phyloP scores from a whole-genome alignment of 2,113 vertebrate species.

The Cepphus grylle region DNA sequence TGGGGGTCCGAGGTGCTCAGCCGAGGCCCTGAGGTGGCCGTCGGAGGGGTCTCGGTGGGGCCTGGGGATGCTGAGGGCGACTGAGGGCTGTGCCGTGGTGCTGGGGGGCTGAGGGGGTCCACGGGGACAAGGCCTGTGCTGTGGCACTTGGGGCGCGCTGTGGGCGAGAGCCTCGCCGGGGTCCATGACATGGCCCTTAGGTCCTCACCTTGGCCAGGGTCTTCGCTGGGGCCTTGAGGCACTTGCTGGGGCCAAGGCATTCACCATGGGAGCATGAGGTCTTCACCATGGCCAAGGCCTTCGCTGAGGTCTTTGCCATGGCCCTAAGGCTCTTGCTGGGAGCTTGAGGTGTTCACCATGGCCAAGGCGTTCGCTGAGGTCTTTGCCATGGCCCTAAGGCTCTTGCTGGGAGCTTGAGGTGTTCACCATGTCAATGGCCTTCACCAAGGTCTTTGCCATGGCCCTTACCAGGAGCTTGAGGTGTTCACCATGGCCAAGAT shows the following conservation, averaged over 20 bases:
- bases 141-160: neutral
- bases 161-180: neutral
- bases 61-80: neutral
- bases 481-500: neutral
- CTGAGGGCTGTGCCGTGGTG: neutral
- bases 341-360: neutral
- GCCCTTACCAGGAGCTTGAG: neutral
- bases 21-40: neutral
- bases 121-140: neutral
- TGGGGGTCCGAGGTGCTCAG: neutral
- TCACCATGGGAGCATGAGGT: too few relatives aligned
- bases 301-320: neutral
- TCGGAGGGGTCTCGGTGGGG: neutral
- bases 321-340: too few relatives aligned
- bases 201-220: neutral
- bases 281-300: neutral
- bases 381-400: too few relatives aligned
- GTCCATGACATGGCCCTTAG: neutral
- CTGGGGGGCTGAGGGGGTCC: neutral
- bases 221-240: neutral
- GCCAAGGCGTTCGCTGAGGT: neutral
- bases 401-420: neutral
- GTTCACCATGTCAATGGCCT: neutral
- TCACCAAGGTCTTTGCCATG: neutral
- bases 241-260: too few relatives aligned